Evolutionary conservation across 2,797 vertebrate species (phyloP), one percentile per base, ranked within the genome.

Genomic region (Chrysocyon brachyurus): DNA sequence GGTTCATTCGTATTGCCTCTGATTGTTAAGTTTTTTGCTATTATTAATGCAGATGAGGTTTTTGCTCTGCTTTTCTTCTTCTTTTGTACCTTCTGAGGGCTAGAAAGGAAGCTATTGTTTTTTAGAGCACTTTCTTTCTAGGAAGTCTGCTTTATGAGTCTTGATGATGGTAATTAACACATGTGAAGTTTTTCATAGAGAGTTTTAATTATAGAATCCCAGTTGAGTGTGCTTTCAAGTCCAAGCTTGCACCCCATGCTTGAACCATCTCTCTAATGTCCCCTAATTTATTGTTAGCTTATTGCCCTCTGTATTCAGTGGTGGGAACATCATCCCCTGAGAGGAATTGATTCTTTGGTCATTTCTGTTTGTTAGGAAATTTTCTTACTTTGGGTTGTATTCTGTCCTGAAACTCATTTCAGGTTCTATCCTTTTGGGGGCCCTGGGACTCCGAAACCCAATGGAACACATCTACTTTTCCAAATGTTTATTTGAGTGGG

Each of bases 61-160:
- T 92, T 64, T 40, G 36, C 22, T 57, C 12, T 91, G 21, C 22
- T 31, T 6, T 90, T 63, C 46, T 17, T n/a, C 21, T 79, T 87
- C 81, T 87, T 54, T 87, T 49, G 14, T 95, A 87, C 66, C 63
- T 95, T 96, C 96, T 96, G 63, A 92, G 72, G 40, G 56, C 28
- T 73, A 75, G 22, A 87, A 84, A 95, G 84, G 36, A 98, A 87
- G 56, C 89, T 94, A 49, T 52, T 82, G 21, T 79, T 92, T 81
- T 85, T 87, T n/a, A 90, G 75, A 95, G 91, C 19, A 54, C 90
- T 57, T 54, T 97, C 70, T 98, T 96, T 97, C 91, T 81, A 96
- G 97, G 94, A 95, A 95, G 89, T 95, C 84, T 92, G 87, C 83
- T 54, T 82, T 97, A 31, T 95, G 94, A 89, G 79, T 93, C 86